A percentile compares a stretch with the other conserved stretches of the same genome.
These are phyloP conservation scores for Parapristionchus giblindavisi DNA, from an alignment of 2,888 invertebrate species.

Conservation along the genomic window DNA sequence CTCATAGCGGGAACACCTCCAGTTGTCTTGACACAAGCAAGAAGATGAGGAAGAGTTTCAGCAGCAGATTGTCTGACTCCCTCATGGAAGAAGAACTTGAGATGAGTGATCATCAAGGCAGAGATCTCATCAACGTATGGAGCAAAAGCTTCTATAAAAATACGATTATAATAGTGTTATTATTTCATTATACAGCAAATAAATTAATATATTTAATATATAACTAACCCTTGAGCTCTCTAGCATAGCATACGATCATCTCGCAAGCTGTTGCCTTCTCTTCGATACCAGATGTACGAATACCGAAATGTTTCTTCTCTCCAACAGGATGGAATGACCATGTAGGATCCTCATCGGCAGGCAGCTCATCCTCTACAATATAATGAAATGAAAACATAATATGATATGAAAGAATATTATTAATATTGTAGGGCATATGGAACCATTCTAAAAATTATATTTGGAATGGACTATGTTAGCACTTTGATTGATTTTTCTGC, in stretches of 20 bases:
- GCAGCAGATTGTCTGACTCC: conserved; percentile 89
- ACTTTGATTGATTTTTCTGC: not conserved
- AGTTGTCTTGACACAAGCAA: conserved; percentile 83
- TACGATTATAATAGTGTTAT: not conserved
- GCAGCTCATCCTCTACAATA: conserved; percentile 73
- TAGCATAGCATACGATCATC: conserved; percentile 93
- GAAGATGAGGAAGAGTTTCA: conserved; percentile 85
- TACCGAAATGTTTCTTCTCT: conserved; percentile 89
- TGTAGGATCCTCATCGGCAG: conserved; percentile 85
- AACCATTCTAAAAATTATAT: not conserved
- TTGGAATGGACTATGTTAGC: not conserved
- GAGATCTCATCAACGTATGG: conserved; percentile 79
- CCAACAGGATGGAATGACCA: conserved; percentile 94
- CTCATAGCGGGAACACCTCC: conserved; percentile 31
- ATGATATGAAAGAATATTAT: not conserved
- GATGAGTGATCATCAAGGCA: conserved; percentile 77
- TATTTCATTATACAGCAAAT: not conserved
- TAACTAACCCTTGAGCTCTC: conserved; percentile 84
- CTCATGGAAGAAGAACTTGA: conserved; percentile 92
- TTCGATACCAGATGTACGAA: conserved; percentile 89
- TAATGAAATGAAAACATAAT: not conserved
- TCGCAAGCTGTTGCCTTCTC: conserved; percentile 95
- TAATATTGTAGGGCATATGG: not conserved
- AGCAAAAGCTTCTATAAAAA: conserved; percentile 72
- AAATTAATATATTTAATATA: not conserved